Base-by-base conservation (phyloP, 2,113 vertebrate genomes). In the Forbesichthys agassizii region DNA sequence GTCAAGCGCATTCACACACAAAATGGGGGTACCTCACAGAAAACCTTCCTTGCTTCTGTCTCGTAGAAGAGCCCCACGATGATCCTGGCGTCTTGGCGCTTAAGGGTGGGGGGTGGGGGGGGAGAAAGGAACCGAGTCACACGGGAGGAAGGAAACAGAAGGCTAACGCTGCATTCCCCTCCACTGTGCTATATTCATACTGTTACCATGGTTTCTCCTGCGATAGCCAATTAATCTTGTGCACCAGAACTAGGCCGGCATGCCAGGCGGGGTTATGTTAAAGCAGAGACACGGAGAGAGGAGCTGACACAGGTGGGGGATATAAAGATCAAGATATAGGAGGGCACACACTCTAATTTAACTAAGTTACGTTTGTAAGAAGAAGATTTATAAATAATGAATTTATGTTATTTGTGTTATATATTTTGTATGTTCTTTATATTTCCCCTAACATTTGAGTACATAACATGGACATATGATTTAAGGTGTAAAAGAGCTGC, bases 31-130 rank as follows among this genome's bases (percentile, higher is more conserved):
- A 98, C 96, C 96, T 98, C 96, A 54, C 96, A 98, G 84, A 98
- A 98, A 57, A 98, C 96, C 79, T 98, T 98, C 47, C 96, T 92
- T 13, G 96, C 96, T 87, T 98, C 96, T 0, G 96, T 98, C 86
- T 98, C 96, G 42, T 98, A 98, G 87, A 98, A 98, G 58, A 98
- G 95, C 20, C 96, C 96, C 88, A 98, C 96, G 1, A 98, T 98
- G 90, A 98, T 98, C 16, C 96, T 90, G 3, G 96, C 96, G 0
- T 98, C 96, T 78, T 98, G 96, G 54, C 96, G 93, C 96, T 98
- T 42, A 42, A 6, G 36, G 36, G 36, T 1, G 36, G 4, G 3
- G 36, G 36, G 36, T 3, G 0, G 36, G 36, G 36, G 36, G 36
- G 36, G 9, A 52, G 47, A 53, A 51, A 60, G 53, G 48, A 54